Conservation (phyloP, 2,888 invertebrate genomes). For the Eulithis prunata region DNA sequence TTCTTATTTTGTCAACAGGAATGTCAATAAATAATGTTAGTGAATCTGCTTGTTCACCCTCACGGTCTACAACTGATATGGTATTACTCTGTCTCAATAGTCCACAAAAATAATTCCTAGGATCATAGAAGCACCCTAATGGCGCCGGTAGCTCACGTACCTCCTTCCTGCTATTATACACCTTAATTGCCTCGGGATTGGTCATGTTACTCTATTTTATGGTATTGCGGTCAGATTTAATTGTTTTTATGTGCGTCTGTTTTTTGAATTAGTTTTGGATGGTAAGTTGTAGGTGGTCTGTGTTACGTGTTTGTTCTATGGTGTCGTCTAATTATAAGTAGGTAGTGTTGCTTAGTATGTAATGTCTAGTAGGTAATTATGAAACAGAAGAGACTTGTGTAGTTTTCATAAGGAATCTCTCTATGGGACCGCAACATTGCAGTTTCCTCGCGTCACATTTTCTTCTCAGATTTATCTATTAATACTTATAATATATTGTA, state of each 20-base stretch:
- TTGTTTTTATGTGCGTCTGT: conserved; percentile 81
- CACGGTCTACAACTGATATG: neutral
- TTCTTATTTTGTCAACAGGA: no score
- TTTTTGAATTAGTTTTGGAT: conserved; percentile 75
- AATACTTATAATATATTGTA: no score
- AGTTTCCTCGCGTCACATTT: no score
- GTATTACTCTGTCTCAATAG: conserved; percentile 7
- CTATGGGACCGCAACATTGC: no score
- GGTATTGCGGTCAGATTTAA: conserved; percentile 81
- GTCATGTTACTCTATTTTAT: conserved; percentile 79
- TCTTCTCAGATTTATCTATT: no score
- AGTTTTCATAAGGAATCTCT: no score
- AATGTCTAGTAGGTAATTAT: neutral
- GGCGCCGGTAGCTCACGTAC: conserved; percentile 38
- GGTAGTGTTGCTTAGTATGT: neutral
- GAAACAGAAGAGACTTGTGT: neutral
- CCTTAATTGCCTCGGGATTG: conserved; percentile 80
- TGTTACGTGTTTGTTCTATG: conserved; percentile 34
- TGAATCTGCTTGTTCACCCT: conserved; percentile 1
- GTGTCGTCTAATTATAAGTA: conserved; percentile 26
- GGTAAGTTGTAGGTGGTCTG: conserved; percentile 79
- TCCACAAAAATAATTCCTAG: conserved; percentile 23
- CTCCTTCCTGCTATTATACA: conserved; percentile 78
- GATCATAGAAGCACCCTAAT: conserved; percentile 31
- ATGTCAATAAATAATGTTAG: no score